Evolutionary conservation across 2,888 invertebrate genomes (phyloP).

Genomic region (Tachystola acroxantha): DNA sequence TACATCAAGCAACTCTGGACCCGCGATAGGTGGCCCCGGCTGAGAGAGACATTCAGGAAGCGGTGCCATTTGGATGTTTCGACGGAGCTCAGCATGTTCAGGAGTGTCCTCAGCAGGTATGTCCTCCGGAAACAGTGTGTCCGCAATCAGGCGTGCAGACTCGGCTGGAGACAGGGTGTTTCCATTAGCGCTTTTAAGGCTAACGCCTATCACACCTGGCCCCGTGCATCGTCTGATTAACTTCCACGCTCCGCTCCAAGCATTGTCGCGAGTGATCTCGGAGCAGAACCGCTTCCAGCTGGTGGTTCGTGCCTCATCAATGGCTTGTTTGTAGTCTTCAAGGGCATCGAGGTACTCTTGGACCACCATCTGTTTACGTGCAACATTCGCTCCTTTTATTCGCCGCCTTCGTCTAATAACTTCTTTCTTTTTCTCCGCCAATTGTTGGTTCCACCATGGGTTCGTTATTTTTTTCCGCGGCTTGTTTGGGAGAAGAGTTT

Average conservation of each 20-base stretch:
- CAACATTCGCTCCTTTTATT: slow-evolving; percentile 3
- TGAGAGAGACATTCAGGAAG: not conserved
- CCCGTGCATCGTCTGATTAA: slow-evolving; percentile 5
- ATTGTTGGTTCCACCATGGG: slow-evolving; percentile 9
- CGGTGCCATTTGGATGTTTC: not conserved
- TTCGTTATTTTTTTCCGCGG: not conserved
- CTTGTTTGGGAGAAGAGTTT: not conserved
- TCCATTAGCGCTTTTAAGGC: not conserved
- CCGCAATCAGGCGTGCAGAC: slow-evolving; percentile 9
- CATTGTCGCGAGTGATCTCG: slow-evolving; percentile 4
- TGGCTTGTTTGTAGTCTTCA: slow-evolving; percentile 5
- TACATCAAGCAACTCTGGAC: slow-evolving; percentile 1
- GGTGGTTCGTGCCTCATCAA: not conserved
- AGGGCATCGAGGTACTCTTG: slow-evolving; percentile 1
- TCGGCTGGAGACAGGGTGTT: slow-evolving; percentile 1
- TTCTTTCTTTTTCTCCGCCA: slow-evolving; percentile 3
- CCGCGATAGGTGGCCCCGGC: not conserved
- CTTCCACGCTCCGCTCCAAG: slow-evolving; percentile 13
- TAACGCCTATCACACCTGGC: slow-evolving; percentile 4
- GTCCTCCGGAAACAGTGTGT: slow-evolving; percentile 13
- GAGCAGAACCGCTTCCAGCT: slow-evolving; percentile 14
- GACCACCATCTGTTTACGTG: not conserved
- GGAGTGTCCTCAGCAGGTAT: not conserved
- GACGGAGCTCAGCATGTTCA: not conserved
- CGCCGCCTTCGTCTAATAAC: slow-evolving; percentile 1